Evolutionary conservation across 30 jellyfish, hydroid and myxozoan species (phyloP), one percentile per base, ranked within the genome.

Genomic region (Mastigias papua): DNA sequence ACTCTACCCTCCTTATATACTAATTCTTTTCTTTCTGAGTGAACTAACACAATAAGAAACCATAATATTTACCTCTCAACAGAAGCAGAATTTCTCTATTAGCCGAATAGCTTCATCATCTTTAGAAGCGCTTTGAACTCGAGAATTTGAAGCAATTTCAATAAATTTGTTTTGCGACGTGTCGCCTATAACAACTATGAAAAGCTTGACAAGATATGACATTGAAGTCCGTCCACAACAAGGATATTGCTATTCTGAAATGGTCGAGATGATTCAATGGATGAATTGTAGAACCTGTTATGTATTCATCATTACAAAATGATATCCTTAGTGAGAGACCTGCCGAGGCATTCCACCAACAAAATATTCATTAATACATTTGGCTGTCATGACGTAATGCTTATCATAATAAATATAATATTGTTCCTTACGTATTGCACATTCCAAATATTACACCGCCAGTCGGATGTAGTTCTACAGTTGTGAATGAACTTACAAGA

Each of bases 141-240:
- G n/a, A n/a, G 13, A 42, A 54, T 19, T 25, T 11, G 17, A 21
- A 19, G 25, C 67, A 54, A 6, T 54, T 54, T 19, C 17, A 2
- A 10, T 5, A 54, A 21, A 54, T 54, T 63, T 17, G 74, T 63
- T 63, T 63, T 63, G 74, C 20, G 26, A 1, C 42, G 9, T 11
- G 74, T 63, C 19, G 23, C 74, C 74, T 63, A n/a, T 63, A 63
- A 63, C 74, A 63, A 63, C 74, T 7, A 20, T 42, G 17, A 63
- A 5, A 63, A 63, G 15, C 74, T n/a, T 42, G 23, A 27, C 74
- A 25, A 20, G 74, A 25, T 19, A 4, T 25, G 15, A 10, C 20
- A 19, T 3, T 54, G 17, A 19, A 2, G 67, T 19, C 20, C 2
- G 3, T 11, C 5, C 20, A 16, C 7, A 16, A 6, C 25, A 54